Evolutionary conservation across 2,113 vertebrate genomes (phyloP).

Genomic region (Syngnathus floridae): DNA sequence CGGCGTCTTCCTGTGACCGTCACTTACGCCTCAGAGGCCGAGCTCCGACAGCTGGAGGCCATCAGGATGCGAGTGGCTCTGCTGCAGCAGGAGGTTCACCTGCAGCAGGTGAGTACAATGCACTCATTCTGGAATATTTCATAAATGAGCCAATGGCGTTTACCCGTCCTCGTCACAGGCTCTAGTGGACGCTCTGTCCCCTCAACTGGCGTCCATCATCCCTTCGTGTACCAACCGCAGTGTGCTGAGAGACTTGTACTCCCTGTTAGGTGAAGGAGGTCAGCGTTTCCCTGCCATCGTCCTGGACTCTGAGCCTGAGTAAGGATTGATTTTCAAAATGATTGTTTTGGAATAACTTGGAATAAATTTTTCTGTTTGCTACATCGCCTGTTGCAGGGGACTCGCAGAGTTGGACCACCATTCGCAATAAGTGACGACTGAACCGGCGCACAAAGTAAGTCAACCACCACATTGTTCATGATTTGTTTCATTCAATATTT

Average conservation of each 20-base stretch:
- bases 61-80: conserved; percentile 72
- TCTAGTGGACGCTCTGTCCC: conserved; percentile 71
- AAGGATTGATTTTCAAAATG: background rate
- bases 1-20: conserved; percentile 59
- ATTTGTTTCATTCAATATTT: background rate
- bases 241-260: conserved; percentile 74
- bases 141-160: conserved; percentile 13
- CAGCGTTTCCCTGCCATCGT: conserved; percentile 76
- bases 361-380: background rate
- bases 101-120: conserved; percentile 74
- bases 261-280: conserved; percentile 79
- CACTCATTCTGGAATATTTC: background rate
- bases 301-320: conserved; percentile 69
- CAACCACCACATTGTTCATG: background rate
- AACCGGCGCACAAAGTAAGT: background rate
- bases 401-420: background rate
- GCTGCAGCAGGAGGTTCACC: conserved; percentile 75
- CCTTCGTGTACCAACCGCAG: conserved; percentile 28
- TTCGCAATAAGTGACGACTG: background rate
- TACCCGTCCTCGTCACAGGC: conserved; percentile 62
- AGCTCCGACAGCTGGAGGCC: conserved; percentile 75
- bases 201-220: conserved; percentile 48
- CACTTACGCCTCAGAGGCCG: conserved; percentile 70
- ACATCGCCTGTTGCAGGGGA: background rate
- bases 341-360: background rate